Evolutionary conservation across 2,113 vertebrate genomes (phyloP), one percentile per base, ranked within the genome.

Genomic region (Nycticebus coucang): DNA sequence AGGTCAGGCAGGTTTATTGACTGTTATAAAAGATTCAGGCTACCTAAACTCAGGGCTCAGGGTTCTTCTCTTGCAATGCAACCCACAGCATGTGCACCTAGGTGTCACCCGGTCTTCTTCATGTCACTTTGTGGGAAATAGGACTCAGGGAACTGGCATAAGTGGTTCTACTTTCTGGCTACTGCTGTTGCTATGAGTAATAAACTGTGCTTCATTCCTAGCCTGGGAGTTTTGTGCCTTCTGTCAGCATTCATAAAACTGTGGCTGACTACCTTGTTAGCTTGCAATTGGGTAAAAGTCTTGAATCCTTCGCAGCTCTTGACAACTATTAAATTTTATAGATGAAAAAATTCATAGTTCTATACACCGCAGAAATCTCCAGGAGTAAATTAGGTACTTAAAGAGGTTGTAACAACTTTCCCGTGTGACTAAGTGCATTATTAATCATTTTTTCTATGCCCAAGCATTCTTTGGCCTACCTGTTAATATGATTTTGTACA

Each of bases 241-340:
- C 14, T 18, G 15, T 59, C 22, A 55, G n/a, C 30, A 28, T 55
- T 71, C 53, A 45, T 28, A 69, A 79, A 83, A 71, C 68, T 75
- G 28, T 69, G 12, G 5, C 41, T 50, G 26, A 53, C 35, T 30
- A 57, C 18, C 35, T 41, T 78, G 19, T 79, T 50, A 89, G 45
- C 83, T 78, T 82, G 21, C 62, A 68, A 74, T 33, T 33, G 26
- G 90, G 75, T 79, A 71, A 79, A 79, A 30, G 64, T 37, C 30
- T 77, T 71, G 74, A 82, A 50, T 28, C 74, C 15, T 60, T 82
- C 37, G 26, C 5, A 24, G 28, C n/a, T 79, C 55, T 95, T 57
- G 41, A 89, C 71, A 64, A 79, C 28, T 57, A 78, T 77, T 91
- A 64, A 45, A 78, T 82, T 33, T 93, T 86, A 59, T 64, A 94